phyloP scores from a whole-genome alignment of 1,140 invertebrate genomes.

The Ephestia elutella region DNA sequence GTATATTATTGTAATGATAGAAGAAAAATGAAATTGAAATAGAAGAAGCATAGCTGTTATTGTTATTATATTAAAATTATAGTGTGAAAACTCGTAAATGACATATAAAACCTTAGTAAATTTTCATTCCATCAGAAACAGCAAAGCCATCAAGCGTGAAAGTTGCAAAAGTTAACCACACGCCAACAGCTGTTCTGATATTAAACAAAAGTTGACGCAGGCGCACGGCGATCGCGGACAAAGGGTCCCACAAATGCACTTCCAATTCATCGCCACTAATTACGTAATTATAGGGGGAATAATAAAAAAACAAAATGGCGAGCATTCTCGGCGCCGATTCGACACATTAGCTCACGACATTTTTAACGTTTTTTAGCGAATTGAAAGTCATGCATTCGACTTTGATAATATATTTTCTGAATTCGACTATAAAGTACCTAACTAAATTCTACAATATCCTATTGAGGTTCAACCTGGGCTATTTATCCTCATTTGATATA shows the following conservation, averaged over 20 bases:
- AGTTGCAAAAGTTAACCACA: constrained; percentile 20
- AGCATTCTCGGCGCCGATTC: constrained; percentile 53
- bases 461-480: no score
- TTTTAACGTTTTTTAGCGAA: constrained; percentile 43
- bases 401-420: neutral
- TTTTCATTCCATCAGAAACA: neutral
- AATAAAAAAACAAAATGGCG: constrained; percentile 54
- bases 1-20: no score
- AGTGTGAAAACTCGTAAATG: no score
- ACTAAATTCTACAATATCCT: no score
- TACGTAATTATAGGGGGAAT: constrained; percentile 64
- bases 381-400: constrained; percentile 42
- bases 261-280: constrained; percentile 66
- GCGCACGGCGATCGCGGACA: constrained; percentile 45
- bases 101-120: no score
- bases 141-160: constrained; percentile 16
- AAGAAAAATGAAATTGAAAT: no score
- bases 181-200: constrained; percentile 48
- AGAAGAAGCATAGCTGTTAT: no score
- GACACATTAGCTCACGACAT: constrained; percentile 58
- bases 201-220: constrained; percentile 44
- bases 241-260: constrained; percentile 57
- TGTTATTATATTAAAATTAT: no score
- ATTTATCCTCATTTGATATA: no score
- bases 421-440: no score